Conservation (phyloP, 1,140 invertebrate genomes). For the Goniozus legneri region DNA sequence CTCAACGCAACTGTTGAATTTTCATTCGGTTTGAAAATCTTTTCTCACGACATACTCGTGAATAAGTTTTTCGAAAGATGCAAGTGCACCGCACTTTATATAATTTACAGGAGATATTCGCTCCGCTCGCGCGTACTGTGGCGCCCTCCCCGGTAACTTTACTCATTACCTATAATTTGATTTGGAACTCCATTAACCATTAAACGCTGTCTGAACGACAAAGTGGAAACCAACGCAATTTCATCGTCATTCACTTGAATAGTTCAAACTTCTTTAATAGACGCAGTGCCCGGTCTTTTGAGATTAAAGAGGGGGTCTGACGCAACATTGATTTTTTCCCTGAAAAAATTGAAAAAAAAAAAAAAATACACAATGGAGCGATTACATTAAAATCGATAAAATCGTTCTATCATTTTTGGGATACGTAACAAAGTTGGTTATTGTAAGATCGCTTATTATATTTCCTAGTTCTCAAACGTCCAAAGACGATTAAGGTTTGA, state of each 20-base stretch:
- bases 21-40: too few species aligned
- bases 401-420: conserved; percentile 6
- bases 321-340: too few species aligned
- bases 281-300: conserved; percentile 13
- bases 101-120: conserved; percentile 35
- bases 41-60: conserved; percentile 14
- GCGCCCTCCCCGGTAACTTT: conserved; percentile 44
- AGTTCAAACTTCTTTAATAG: conserved; percentile 36
- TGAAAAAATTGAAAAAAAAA: too few species aligned
- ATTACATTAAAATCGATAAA: conserved; percentile 12
- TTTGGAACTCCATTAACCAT: conserved; percentile 50
- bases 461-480: conserved; percentile 18
- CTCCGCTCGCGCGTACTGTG: conserved; percentile 38
- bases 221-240: conserved; percentile 39
- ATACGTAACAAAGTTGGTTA: conserved; percentile 11
- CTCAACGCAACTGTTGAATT: too few species aligned
- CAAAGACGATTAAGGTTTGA: conserved; percentile 28
- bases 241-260: conserved; percentile 36
- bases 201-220: conserved; percentile 42
- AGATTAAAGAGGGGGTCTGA: too few species aligned
- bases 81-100: conserved; percentile 27
- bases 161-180: conserved; percentile 49
- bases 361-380: too few species aligned
- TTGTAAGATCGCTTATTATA: conserved; percentile 12
- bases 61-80: conserved; percentile 28